phyloP scores from a whole-genome alignment of 2,888 invertebrate species.

The Hirtodrosophila duncani region DNA sequence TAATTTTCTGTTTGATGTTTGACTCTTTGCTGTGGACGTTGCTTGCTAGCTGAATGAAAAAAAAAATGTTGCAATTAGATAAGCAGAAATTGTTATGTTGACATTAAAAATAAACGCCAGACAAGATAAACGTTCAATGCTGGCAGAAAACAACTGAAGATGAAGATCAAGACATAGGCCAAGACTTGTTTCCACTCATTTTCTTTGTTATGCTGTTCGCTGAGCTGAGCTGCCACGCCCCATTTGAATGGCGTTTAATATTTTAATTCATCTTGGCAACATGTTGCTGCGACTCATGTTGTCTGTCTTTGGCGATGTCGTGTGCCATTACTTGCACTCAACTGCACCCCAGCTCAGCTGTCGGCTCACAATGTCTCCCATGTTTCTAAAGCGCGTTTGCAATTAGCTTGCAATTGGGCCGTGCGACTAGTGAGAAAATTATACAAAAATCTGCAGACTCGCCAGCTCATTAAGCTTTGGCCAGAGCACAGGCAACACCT shows the following conservation, averaged over 20 bases:
- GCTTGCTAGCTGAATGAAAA: slow-evolving; percentile 20
- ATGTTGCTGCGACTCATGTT: slow-evolving; percentile 16
- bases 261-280: slow-evolving; percentile 45
- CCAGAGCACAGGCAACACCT: slow-evolving; percentile 37
- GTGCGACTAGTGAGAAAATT: slow-evolving; percentile 54
- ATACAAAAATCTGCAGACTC: slow-evolving; percentile 28
- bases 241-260: slow-evolving; percentile 27
- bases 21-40: background rate
- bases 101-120: slow-evolving; percentile 52
- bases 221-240: slow-evolving; percentile 21
- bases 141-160: background rate
- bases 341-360: slow-evolving; percentile 46
- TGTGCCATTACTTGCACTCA: slow-evolving; percentile 64
- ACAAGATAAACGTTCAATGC: slow-evolving; percentile 54
- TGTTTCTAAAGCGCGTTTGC: slow-evolving; percentile 53
- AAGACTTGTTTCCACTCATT: slow-evolving; percentile 1
- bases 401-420: slow-evolving; percentile 72
- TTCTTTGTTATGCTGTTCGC: background rate
- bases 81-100: slow-evolving; percentile 73
- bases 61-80: slow-evolving; percentile 71
- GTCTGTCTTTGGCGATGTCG: slow-evolving; percentile 29
- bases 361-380: slow-evolving; percentile 37
- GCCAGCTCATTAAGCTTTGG: slow-evolving; percentile 59
- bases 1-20: background rate
- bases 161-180: too few species aligned